These are phyloP conservation scores for Lates calcarifer DNA, from an alignment of 2,113 vertebrate species.

Conservation along the genomic window DNA sequence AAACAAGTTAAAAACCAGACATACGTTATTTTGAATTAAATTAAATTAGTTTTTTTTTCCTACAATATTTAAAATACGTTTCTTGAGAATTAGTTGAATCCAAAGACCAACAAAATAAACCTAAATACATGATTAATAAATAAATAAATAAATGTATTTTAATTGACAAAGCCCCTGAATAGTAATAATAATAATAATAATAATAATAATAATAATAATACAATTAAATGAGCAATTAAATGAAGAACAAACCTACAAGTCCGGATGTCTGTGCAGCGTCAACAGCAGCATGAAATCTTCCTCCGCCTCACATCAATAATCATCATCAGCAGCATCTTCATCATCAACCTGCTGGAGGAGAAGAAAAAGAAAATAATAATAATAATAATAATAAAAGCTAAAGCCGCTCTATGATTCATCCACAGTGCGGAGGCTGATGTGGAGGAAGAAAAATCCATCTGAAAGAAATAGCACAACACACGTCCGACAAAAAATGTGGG, in stretches of 20 bases:
- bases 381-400: not conserved
- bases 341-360: conserved; percentile 53
- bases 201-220: not conserved
- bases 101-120: not conserved
- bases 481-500: conserved; percentile 5
- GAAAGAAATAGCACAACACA: conserved; percentile 13
- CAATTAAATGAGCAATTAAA: conserved; percentile 20
- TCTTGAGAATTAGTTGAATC: not conserved
- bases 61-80: not conserved
- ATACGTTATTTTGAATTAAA: not conserved
- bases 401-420: not conserved
- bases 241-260: conserved; percentile 66
- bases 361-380: not conserved
- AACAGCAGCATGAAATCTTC: conserved; percentile 28
- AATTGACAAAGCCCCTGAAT: not conserved
- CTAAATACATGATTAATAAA: not conserved
- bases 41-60: not conserved
- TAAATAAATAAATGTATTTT: too few relatives aligned
- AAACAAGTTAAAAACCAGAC: not conserved
- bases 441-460: conserved; percentile 46
- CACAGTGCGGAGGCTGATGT: conserved; percentile 19
- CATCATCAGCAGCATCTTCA: conserved; percentile 33
- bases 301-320: conserved; percentile 32
- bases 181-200: not conserved
- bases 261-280: conserved; percentile 1